Base-by-base conservation (phyloP, 2,888 invertebrate species). In the Zootermopsis nevadensis region DNA sequence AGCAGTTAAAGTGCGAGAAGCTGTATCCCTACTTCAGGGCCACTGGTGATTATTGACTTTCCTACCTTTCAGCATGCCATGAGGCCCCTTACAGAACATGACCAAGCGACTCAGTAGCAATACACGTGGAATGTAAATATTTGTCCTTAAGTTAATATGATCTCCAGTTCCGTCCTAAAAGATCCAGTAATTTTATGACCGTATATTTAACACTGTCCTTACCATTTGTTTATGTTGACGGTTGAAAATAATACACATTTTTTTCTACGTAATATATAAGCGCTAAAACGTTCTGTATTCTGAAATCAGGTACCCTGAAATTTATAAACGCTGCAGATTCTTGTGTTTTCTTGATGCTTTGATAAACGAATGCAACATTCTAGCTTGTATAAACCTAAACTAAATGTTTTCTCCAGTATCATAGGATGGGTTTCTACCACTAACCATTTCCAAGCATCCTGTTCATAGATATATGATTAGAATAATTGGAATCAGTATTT, bases 401-500 rank as follows among this genome's bases (percentile, higher is more conserved):
- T 15, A 19, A 48, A 48, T 10, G 27, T 8, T 27, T 27, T 1
- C 60, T 60, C n/a, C n/a, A 60, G 19, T 48, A 15, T 48, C 48
- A 48, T 19, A 19, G 10, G 6, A 10, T 7, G 38, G 4, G 38
- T 38, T 4, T 38, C 38, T 38, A 38, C 10, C 4, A 10, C 38
- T 4, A 38, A 10, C 38, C 38, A 38, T 4, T 38, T 38, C 10
- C 4, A 7, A 38, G 10, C 38, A 38, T 38, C 6, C 38, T 38
- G 10, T 38, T 38, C 38, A 38, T 10, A 7, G 10, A 38, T 38
- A 38, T 38, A 7, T 38, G 4, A 38, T 10, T 10, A 42, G 42
- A 42, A 42, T 42, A 12, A 42, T 42, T 38, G 10, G 86, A 86
- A 38, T 84, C 81, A 84, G 85, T 86, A 82, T 86, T 85, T 85